These are phyloP conservation scores for Watsonalla binaria DNA, from an alignment of 2,888 invertebrate genomes.

Conservation along the genomic window DNA sequence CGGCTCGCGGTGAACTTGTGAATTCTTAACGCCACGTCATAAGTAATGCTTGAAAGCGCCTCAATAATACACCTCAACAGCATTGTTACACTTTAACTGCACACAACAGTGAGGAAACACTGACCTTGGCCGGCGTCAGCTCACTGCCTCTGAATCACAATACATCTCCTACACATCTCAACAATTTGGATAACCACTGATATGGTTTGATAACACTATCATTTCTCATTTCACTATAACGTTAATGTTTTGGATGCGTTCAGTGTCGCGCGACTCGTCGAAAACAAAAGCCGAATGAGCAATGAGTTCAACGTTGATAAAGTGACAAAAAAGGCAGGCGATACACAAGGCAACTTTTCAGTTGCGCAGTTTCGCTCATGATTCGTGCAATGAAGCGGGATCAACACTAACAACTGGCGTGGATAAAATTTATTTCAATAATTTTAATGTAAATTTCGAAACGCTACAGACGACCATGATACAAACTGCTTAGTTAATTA, in stretches of 20 bases:
- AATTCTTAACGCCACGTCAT: slow-evolving; percentile 36
- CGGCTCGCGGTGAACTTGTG: slow-evolving; percentile 22
- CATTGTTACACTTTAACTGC: slow-evolving; percentile 35
- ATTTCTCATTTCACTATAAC: background rate
- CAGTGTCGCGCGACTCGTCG: background rate
- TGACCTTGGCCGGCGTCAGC: slow-evolving; percentile 47
- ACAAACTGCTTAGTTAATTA: too few species aligned
- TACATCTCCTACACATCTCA: background rate
- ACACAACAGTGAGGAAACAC: slow-evolving; percentile 28
- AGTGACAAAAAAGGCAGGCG: background rate
- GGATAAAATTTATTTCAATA: too few species aligned
- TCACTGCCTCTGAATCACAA: slow-evolving; percentile 43
- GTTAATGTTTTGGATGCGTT: background rate
- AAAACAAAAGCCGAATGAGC: slow-evolving; percentile 3
- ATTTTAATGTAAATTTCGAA: too few species aligned
- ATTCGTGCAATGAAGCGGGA: too few species aligned
- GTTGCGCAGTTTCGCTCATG: background rate
- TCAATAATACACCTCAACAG: slow-evolving; percentile 42
- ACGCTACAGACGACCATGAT: too few species aligned
- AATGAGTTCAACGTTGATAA: slow-evolving; percentile 2
- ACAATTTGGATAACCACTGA: background rate
- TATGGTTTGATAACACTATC: background rate
- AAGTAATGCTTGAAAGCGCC: slow-evolving; percentile 42
- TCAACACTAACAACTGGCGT: too few species aligned
- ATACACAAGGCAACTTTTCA: background rate